These are phyloP conservation scores for Neostethus bicornis DNA, from an alignment of 2,797 vertebrate genomes.

Conservation along the genomic window DNA sequence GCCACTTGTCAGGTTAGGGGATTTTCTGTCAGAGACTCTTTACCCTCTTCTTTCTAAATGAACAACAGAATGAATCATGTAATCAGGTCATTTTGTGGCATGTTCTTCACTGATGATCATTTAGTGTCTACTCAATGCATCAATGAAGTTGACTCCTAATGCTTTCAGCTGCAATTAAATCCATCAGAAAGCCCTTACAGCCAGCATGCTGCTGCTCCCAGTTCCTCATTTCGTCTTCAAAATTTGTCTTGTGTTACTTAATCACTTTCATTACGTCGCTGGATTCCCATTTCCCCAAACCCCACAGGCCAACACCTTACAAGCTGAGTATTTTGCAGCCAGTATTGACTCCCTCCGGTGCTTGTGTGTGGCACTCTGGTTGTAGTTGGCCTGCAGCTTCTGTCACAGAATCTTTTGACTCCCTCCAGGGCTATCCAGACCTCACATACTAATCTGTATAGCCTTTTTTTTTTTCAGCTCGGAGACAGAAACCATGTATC, in stretches of 20 bases:
- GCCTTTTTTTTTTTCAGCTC: constrained; percentile 36
- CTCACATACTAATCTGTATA: constrained; percentile 45
- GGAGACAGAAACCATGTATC: constrained; percentile 28
- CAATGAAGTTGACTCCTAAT: constrained; percentile 62
- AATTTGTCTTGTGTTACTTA: constrained; percentile 43
- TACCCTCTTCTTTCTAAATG: constrained; percentile 25
- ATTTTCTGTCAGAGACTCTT: background rate
- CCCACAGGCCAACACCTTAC: constrained; percentile 16
- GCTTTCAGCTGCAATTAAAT: constrained; percentile 56
- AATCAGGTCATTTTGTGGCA: constrained; percentile 41
- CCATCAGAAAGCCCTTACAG: constrained; percentile 42
- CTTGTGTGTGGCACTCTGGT: constrained; percentile 20
- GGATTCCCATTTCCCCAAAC: constrained; percentile 12
- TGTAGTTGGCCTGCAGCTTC: constrained; percentile 26
- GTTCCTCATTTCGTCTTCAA: constrained; percentile 22
- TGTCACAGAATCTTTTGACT: constrained; percentile 21
- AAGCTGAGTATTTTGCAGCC: constrained; percentile 31
- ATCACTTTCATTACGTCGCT: constrained; percentile 34
- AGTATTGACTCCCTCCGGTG: constrained; percentile 10
- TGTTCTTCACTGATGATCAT: constrained; percentile 46
- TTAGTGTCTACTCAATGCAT: constrained; percentile 62
- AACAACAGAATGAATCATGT: constrained; percentile 51
- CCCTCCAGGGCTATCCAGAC: constrained; percentile 23
- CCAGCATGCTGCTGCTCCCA: constrained; percentile 17
- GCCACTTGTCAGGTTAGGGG: constrained; percentile 3